Evolutionary conservation across 1,140 invertebrate genomes (phyloP), one percentile per base, ranked within the genome.

Genomic region (Neodiprion virginianus): DNA sequence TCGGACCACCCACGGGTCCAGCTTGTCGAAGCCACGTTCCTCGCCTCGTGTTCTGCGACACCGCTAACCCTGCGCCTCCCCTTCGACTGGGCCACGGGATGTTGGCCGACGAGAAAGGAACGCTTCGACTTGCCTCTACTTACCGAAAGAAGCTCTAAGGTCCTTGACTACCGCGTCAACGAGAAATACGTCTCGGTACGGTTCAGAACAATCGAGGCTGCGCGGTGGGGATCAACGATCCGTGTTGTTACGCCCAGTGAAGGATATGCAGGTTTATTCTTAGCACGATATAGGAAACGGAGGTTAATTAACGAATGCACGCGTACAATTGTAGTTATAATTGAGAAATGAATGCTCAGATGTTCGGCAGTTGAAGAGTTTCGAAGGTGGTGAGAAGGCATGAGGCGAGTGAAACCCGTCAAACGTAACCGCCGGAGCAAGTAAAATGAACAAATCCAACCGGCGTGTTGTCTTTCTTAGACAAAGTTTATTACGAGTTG

Each of bases 1-100:
- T 69, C 40, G 12, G 67, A 69, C 67, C 67, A 69, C 67, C 67
- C 67, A 69, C 67, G 17, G 67, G 67, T 21, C 67, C 40, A 21
- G 17, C 11, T 69, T 47, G 67, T 21, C 40, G 40, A 12, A 69
- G 40, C 67, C 17, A 12, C 67, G 67, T 69, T 21, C 67, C 17
- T 47, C 17, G 67, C 17, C 11, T 47, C 67, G 67, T 69, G 67
- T 69, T 47, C 67, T 69, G 40, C 21, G 67, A 47, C 67, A 69
- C 67, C 23, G 40, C 67, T 69, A 69, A 69, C 67, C 67, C 40
- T 69, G 21, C 40, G 14, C 23, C 2, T 40, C 28, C 28, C 23
- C 21, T 69, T 12, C 40, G 21, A 14, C 40, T 47, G 4, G 67
- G 21, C 23, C 67, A 69, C 67, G 67, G 21, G 21, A 47, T 23